Evolutionary conservation across 2,888 invertebrate genomes (phyloP), one percentile per base, ranked within the genome.

Genomic region (Norana najaformis): DNA sequence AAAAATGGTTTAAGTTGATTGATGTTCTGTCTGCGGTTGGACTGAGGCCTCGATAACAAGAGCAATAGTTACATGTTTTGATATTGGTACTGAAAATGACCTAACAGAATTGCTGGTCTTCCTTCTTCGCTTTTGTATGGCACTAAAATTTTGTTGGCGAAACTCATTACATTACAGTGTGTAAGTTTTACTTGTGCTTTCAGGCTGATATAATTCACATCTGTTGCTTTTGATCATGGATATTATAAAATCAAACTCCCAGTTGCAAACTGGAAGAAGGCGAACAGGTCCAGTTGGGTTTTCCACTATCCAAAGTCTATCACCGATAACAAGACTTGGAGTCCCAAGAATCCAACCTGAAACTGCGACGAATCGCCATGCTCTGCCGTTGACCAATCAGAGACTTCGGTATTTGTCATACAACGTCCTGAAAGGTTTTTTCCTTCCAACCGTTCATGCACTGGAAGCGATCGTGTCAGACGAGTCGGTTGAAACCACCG

Each of bases 381-480:
- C n/a, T 0, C n/a, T 69, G n/a, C 69, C n/a, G 11, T 5, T 11
- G n/a, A 69, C 69, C 69, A n/a, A 69, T 69, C 69, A 69, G 69
- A 69, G 69, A 69, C 69, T 69, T 69, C 69, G 30, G n/a, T 69
- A n/a, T 69, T 30, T 69, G 69, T 30, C 69, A n/a, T 69, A 69
- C 13, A 69, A n/a, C 69, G 30, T 11, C n/a, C 8, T 69, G 69
- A 85, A 85, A 35, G 36, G 37, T 35, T 85, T 85, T 18, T 85
- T 85, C 37, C 85, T 85, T 85, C 85, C 85, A 8, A 85, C 85
- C 35, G 37, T 85, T 37, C 36, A 85, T 85, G 85, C 85, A 6
- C 85, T 35, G 23, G n/a, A 85, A 23, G 13, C 11, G 18, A 23
- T 6, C 23, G 36, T 20, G 2, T 20, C 5, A 23, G 85, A 20